These are phyloP conservation scores for Oligia strigilis DNA, from an alignment of 2,888 invertebrate genomes.

Conservation along the genomic window DNA sequence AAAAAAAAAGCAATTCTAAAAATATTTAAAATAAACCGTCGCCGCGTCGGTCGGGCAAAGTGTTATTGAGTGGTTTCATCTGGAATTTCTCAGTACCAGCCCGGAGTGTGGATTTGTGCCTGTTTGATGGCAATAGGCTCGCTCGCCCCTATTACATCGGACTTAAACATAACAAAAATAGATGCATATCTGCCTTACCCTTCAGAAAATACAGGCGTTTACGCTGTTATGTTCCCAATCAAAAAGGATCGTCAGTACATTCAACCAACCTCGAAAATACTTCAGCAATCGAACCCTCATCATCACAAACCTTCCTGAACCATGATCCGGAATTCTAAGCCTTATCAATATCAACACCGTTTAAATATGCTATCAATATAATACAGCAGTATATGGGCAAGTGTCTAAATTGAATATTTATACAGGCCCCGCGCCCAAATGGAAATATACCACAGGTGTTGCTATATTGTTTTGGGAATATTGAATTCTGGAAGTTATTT, in stretches of 20 bases:
- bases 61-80: no score
- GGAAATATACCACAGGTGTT: slow-evolving; percentile 77
- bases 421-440: slow-evolving; percentile 71
- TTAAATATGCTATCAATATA: slow-evolving; percentile 58
- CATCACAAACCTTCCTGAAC: slow-evolving; percentile 14
- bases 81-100: no score
- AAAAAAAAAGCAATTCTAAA: no score
- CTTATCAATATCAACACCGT: slow-evolving; percentile 32
- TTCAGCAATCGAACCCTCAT: slow-evolving; percentile 8
- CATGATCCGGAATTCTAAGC: slow-evolving; percentile 19
- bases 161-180: no score
- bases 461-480: slow-evolving; percentile 83
- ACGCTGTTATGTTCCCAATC: background rate
- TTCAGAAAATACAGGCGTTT: background rate
- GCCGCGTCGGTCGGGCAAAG: no score
- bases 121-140: no score
- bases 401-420: slow-evolving; percentile 82
- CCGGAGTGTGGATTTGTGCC: no score
- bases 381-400: slow-evolving; percentile 68
- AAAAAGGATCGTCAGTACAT: background rate
- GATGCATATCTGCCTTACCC: background rate
- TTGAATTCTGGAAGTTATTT: slow-evolving; percentile 84
- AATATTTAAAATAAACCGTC: no score
- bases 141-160: no score
- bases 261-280: background rate